Percentiles rank a stretch among this genome's conserved stretches.
phyloP scores from a whole-genome alignment of 1,140 invertebrate genomes.

The Brachionus manjavacas region DNA sequence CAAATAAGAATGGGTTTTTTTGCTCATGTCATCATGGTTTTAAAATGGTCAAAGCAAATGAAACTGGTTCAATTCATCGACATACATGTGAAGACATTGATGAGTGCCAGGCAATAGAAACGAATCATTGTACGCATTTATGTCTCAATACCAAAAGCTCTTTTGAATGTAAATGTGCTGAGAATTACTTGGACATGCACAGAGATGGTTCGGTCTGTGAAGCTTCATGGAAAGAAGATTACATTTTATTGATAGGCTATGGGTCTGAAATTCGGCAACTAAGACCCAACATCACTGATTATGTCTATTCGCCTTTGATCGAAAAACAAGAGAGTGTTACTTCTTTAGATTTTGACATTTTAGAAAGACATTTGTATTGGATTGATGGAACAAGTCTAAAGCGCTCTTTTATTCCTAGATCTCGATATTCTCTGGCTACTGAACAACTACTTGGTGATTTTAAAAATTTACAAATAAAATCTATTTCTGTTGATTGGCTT shows the following conservation, averaged over 20 bases:
- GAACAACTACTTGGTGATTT: not conserved
- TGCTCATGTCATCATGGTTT: slow-evolving; percentile 30
- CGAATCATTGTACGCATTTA: slow-evolving; percentile 24
- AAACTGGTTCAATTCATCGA: not conserved
- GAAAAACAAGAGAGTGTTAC: not conserved
- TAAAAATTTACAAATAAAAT: slow-evolving; percentile 63
- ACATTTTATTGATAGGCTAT: not conserved
- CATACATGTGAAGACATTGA: slow-evolving; percentile 29
- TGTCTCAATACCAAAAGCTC: slow-evolving; percentile 28
- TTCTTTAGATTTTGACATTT: not conserved
- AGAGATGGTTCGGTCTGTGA: slow-evolving; percentile 1
- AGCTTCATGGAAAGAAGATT: slow-evolving; percentile 24
- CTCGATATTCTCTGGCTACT: not conserved
- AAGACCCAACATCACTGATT: not conserved
- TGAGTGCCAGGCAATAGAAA: slow-evolving; percentile 9
- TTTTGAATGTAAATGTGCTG: slow-evolving; percentile 42
- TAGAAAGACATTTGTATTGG: not conserved
- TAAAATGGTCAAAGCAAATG: slow-evolving; percentile 1
- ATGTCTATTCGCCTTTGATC: not conserved
- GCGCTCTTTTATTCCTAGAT: not conserved
- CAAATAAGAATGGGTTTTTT: not conserved
- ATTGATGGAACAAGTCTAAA: not conserved
- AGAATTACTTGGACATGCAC: not conserved
- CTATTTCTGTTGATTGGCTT: slow-evolving; percentile 92
- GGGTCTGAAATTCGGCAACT: not conserved